Conservation (phyloP, 2,888 invertebrate genomes). For the Thecophora atra region DNA sequence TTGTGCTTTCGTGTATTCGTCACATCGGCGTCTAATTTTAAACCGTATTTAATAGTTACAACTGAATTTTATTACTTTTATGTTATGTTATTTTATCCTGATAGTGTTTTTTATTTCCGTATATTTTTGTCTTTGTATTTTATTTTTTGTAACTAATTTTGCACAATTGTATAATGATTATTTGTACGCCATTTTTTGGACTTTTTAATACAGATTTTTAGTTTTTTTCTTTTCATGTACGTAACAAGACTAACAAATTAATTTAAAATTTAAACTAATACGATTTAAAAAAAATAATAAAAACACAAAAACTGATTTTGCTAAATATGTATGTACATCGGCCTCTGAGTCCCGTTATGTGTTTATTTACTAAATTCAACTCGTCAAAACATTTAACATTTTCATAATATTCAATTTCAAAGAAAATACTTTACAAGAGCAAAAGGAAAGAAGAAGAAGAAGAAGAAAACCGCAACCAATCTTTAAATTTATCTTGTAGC, state of each 20-base stretch:
- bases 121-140: too few species aligned
- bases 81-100: slow-evolving; percentile 7
- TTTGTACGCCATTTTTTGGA: too few species aligned
- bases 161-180: too few species aligned
- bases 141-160: too few species aligned
- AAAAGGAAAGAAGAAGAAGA: slow-evolving; percentile 3
- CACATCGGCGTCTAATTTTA: slow-evolving; percentile 2
- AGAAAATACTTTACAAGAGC: slow-evolving; percentile 11
- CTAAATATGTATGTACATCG: not conserved
- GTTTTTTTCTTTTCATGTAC: slow-evolving; percentile 10
- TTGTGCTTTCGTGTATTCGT: slow-evolving; percentile 30
- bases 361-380: not conserved
- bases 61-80: not conserved
- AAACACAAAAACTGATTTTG: not conserved
- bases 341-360: not conserved
- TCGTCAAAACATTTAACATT: not conserved
- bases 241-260: slow-evolving; percentile 2
- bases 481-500: slow-evolving; percentile 37
- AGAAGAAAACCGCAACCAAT: slow-evolving; percentile 39
- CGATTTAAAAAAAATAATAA: not conserved
- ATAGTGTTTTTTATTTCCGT: slow-evolving; percentile 1
- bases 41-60: slow-evolving; percentile 19
- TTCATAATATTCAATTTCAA: not conserved
- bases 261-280: not conserved
- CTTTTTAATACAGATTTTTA: too few species aligned